A percentile compares a stretch with the other conserved stretches of the same genome.
phyloP scores from a whole-genome alignment of 2,113 vertebrate genomes.

The Neopipo cinnamomea region DNA sequence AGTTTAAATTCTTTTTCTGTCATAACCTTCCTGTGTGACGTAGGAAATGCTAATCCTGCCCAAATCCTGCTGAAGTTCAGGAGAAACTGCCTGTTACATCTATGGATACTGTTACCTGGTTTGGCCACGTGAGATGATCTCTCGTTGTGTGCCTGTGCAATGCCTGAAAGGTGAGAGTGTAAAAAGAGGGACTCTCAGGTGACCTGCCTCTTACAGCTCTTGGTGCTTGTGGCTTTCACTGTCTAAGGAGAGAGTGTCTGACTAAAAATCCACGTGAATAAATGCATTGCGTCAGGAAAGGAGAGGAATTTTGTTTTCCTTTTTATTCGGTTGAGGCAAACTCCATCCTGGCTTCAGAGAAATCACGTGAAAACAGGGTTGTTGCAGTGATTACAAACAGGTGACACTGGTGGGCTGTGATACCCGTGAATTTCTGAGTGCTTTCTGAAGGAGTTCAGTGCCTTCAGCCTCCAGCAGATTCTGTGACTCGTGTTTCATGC shows the following conservation, averaged over 20 bases:
- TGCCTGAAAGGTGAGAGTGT: neutral
- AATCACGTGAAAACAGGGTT: neutral
- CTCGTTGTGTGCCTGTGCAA: neutral
- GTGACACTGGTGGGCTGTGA: neutral
- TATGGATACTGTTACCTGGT: neutral
- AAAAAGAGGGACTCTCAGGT: neutral
- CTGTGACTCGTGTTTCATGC: neutral
- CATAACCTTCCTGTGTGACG: neutral
- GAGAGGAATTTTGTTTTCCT: neutral
- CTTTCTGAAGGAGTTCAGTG: neutral
- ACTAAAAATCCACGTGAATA: neutral
- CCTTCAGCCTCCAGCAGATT: neutral
- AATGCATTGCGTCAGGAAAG: neutral
- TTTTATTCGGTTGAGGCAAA: neutral
- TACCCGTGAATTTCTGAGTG: accelerated
- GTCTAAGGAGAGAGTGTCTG: neutral
- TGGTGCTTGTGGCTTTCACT: neutral
- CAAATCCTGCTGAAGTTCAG: neutral
- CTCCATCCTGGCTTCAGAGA: neutral
- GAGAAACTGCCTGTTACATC: neutral
- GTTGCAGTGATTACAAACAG: neutral
- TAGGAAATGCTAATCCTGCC: neutral
- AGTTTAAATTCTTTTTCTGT: neutral
- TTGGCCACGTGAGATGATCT: neutral
- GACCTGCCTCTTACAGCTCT: neutral